Conservation (phyloP, 2,113 vertebrate species). For the Nymphicus hollandicus region DNA sequence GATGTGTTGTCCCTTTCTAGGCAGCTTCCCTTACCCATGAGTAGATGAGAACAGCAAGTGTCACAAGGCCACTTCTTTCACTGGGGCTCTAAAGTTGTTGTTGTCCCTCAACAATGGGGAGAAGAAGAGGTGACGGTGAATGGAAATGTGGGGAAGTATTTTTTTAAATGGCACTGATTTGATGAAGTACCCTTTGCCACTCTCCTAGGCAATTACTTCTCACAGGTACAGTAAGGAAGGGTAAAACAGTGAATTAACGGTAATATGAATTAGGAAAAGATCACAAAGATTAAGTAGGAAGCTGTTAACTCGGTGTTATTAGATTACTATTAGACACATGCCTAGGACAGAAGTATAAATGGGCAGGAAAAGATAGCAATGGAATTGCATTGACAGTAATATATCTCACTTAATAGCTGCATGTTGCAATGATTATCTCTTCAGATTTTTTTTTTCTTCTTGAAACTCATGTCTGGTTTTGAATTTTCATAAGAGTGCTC, state of each 20-base stretch:
- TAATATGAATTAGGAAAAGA: background rate
- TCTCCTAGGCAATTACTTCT: background rate
- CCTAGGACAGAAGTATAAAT: background rate
- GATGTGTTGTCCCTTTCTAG: background rate
- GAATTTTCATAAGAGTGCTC: background rate
- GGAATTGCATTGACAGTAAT: background rate
- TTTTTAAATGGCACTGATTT: background rate
- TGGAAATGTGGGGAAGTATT: background rate
- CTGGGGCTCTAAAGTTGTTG: background rate
- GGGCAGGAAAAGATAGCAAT: background rate
- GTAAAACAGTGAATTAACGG: background rate
- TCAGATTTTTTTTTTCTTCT: background rate
- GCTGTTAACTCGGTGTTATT: background rate
- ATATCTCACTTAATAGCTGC: background rate
- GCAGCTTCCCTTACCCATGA: background rate
- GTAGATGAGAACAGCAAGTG: background rate
- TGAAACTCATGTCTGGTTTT: background rate
- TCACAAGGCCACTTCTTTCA: background rate
- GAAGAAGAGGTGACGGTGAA: background rate
- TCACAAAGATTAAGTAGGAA: background rate
- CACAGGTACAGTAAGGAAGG: background rate
- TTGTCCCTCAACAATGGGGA: background rate
- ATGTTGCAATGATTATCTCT: background rate
- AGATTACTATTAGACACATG: background rate
- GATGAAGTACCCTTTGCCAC: background rate